phyloP scores from a whole-genome alignment of 2,113 vertebrate species.

The Lichenostomus cassidix region DNA sequence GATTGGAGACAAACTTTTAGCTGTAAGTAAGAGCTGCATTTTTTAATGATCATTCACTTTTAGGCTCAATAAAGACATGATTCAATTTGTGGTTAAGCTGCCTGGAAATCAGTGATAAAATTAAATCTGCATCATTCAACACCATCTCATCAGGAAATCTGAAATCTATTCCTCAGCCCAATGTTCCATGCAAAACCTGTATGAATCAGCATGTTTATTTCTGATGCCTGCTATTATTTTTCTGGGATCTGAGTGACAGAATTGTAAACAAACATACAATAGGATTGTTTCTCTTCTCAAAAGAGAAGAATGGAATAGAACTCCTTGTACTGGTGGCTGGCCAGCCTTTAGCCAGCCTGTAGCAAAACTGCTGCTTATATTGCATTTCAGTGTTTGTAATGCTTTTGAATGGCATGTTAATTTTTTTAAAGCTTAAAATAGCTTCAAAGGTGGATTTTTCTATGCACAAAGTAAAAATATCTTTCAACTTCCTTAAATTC shows the following conservation, averaged over 20 bases:
- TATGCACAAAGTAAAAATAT: neutral
- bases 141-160: neutral
- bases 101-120: neutral
- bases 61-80: neutral
- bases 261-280: neutral
- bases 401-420: neutral
- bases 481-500: neutral
- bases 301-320: neutral
- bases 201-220: neutral
- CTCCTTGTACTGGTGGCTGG: neutral
- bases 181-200: neutral
- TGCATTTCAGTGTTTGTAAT: neutral
- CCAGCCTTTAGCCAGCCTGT: neutral
- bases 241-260: neutral
- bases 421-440: neutral
- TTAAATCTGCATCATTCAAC: neutral
- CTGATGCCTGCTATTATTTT: neutral
- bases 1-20: constrained; percentile 97
- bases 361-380: neutral
- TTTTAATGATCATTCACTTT: neutral
- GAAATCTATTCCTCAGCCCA: neutral
- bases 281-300: neutral
- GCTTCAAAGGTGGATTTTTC: neutral
- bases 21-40: constrained; percentile 77
- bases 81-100: neutral